phyloP scores from a whole-genome alignment of 2,113 vertebrate genomes.

The Alexandromys fortis region DNA sequence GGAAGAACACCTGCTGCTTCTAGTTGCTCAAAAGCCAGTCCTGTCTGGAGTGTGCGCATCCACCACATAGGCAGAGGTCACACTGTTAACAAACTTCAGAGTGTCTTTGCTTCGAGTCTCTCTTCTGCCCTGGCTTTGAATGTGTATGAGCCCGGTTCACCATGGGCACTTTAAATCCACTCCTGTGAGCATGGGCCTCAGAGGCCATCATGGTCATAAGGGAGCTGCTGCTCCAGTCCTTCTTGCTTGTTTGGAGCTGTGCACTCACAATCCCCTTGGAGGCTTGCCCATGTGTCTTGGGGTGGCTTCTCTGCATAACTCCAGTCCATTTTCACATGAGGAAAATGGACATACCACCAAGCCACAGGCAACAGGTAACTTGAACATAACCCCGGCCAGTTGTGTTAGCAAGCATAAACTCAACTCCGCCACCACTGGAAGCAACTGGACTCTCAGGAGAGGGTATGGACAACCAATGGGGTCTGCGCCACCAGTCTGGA shows the following conservation, averaged over 20 bases:
- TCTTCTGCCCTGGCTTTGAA: background rate
- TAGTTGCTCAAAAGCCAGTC: background rate
- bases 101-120: background rate
- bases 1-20: background rate
- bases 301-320: no score
- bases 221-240: accelerated
- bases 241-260: background rate
- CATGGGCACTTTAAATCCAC: accelerated
- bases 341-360: background rate
- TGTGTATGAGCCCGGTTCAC: background rate
- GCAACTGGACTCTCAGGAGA: background rate
- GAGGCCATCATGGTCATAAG: background rate
- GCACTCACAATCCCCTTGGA: background rate
- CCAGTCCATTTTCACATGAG: background rate
- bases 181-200: background rate
- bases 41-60: background rate
- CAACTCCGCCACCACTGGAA: background rate
- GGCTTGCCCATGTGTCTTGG: background rate
- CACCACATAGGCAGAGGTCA: background rate
- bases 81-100: background rate
- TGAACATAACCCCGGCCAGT: background rate
- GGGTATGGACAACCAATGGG: no score
- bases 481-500: no score
- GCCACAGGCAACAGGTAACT: background rate
- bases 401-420: background rate